Conservation (phyloP, 2,113 vertebrate genomes). For the Oceanites oceanicus region DNA sequence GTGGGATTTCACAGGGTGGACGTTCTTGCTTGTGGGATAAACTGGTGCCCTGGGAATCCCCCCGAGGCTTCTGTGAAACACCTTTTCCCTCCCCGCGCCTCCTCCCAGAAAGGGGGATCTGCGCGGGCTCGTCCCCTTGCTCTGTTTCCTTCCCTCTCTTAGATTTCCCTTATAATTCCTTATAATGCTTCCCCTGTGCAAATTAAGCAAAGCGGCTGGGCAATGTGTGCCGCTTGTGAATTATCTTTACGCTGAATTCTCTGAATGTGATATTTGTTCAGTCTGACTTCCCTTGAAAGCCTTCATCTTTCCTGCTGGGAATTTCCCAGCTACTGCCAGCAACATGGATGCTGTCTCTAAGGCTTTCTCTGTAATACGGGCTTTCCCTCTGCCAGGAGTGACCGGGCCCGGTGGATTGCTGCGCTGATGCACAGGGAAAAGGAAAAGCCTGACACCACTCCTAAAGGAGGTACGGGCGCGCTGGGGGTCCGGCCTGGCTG, state of each 20-base stretch:
- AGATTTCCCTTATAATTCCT: not conserved
- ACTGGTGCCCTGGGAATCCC: not conserved
- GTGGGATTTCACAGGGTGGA: rapidly evolving
- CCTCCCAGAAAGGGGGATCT: not conserved
- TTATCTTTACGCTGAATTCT: rapidly evolving
- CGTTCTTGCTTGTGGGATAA: not conserved
- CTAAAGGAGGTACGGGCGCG: constrained; percentile 77
- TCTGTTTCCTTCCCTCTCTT: not conserved
- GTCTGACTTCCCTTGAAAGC: not conserved
- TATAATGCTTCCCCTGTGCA: not conserved
- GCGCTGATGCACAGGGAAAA: constrained; percentile 78
- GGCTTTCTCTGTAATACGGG: rapidly evolving
- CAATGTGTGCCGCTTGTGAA: rapidly evolving
- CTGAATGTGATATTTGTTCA: not conserved
- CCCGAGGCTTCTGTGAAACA: not conserved
- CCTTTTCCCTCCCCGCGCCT: not conserved
- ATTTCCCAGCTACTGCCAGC: not conserved
- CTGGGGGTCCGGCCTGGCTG: not conserved
- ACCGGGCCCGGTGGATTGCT: constrained; percentile 87
- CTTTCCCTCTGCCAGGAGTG: constrained; percentile 76
- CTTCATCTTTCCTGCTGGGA: not conserved
- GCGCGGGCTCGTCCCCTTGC: not conserved
- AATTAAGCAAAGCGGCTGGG: not conserved
- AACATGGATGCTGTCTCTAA: rapidly evolving
- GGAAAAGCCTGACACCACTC: not conserved